Evolutionary conservation across 2,797 vertebrate species (phyloP).

Genomic region (Chelon labrosus): DNA sequence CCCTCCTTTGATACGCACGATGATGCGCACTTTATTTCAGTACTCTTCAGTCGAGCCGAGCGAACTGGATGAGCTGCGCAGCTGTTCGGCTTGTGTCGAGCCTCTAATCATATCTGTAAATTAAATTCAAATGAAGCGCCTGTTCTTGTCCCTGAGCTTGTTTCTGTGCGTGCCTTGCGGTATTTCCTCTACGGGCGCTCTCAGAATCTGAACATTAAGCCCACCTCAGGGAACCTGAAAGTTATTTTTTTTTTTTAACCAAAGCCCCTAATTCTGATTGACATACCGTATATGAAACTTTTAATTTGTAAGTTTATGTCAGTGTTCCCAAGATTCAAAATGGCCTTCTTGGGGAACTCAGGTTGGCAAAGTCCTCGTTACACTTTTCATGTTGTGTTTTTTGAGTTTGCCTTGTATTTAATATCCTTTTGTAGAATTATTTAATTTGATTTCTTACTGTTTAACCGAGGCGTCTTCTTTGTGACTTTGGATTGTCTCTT

Average conservation of each 20-base stretch:
- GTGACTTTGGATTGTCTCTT: neutral
- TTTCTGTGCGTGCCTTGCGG: neutral
- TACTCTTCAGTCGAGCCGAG: slow-evolving; percentile 6
- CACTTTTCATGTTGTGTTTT: neutral
- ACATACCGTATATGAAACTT: neutral
- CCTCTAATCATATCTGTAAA: slow-evolving; percentile 6
- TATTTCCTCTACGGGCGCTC: slow-evolving; percentile 5
- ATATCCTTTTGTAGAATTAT: neutral
- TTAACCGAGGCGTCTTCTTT: slow-evolving; percentile 10
- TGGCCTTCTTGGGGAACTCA: neutral
- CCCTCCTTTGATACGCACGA: neutral
- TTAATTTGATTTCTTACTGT: neutral
- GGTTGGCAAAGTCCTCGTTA: neutral
- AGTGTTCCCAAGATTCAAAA: slow-evolving; percentile 11
- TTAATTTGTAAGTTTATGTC: slow-evolving; percentile 3
- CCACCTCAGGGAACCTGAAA: neutral
- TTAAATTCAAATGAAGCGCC: slow-evolving; percentile 25
- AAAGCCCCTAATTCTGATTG: neutral
- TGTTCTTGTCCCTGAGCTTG: slow-evolving; percentile 16
- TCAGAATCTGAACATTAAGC: neutral
- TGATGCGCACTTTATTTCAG: slow-evolving; percentile 9
- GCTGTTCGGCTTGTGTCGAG: neutral
- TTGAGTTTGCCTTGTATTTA: too few species aligned
- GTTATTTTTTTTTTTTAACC: neutral
- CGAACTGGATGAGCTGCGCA: slow-evolving; percentile 15